These are phyloP conservation scores for Centropristis striata DNA, from an alignment of 2,113 vertebrate species.

Conservation along the genomic window DNA sequence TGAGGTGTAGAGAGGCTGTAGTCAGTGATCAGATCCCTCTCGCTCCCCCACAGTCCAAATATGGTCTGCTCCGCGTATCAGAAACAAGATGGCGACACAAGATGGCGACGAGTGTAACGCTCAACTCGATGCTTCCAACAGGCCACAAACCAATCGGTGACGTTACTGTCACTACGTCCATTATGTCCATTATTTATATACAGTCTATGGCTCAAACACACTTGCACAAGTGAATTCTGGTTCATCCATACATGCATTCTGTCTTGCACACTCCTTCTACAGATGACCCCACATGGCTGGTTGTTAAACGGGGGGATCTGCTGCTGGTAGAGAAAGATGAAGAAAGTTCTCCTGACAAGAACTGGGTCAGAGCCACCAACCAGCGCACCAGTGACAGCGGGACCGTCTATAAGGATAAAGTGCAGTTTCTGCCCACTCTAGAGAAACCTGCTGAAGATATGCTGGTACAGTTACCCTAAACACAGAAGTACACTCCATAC, in stretches of 20 bases:
- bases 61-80: no score
- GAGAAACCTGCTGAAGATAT: constrained; percentile 85
- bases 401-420: constrained; percentile 77
- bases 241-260: not conserved
- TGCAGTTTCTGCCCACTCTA: constrained; percentile 89
- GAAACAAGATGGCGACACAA: no score
- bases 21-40: no score
- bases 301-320: constrained; percentile 91
- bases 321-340: constrained; percentile 85
- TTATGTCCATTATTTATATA: no score
- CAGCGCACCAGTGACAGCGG: constrained; percentile 88
- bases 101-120: no score
- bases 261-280: not conserved
- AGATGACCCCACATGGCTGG: constrained; percentile 87
- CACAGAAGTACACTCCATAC: not conserved
- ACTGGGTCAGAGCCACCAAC: constrained; percentile 87
- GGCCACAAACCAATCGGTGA: no score
- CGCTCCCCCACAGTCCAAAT: no score
- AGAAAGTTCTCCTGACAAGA: constrained; percentile 61
- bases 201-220: no score
- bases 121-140: no score
- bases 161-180: no score
- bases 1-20: no score
- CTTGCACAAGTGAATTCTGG: not conserved
- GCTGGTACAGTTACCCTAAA: constrained; percentile 84